Conservation (phyloP, 1,140 invertebrate genomes). For the Rhagoletis zephyria region DNA sequence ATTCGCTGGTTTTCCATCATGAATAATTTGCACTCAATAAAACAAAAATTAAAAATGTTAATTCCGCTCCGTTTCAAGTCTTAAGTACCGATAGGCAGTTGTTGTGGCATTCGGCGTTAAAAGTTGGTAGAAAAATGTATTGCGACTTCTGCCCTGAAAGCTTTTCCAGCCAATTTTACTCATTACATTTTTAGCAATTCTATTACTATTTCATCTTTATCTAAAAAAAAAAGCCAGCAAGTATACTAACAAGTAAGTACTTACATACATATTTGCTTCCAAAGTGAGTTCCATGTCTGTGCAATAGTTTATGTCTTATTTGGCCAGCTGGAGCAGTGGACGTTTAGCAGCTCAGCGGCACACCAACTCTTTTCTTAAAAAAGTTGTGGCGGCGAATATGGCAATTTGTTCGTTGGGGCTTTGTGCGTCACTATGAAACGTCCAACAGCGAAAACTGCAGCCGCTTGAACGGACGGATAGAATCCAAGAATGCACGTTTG, state of each 20-base stretch:
- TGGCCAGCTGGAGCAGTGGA: background rate
- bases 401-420: background rate
- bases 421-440: background rate
- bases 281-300: background rate
- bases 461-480: background rate
- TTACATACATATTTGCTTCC: background rate
- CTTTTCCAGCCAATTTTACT: too few species aligned
- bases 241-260: too few species aligned
- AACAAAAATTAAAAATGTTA: too few species aligned
- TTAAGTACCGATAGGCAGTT: too few species aligned
- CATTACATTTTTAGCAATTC: background rate
- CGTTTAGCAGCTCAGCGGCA: background rate
- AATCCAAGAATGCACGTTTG: background rate
- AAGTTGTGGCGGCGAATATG: background rate
- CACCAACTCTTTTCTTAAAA: background rate
- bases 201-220: too few species aligned
- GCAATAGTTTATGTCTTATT: background rate
- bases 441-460: background rate
- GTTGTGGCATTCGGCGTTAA: too few species aligned
- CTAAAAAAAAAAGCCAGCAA: too few species aligned
- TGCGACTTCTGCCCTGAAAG: too few species aligned
- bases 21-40: too few species aligned
- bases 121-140: too few species aligned
- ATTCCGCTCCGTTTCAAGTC: too few species aligned
- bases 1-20: too few species aligned